A percentile compares a stretch with the other conserved stretches of the same genome.
Conservation (phyloP, 2,113 vertebrate species). For the Brachyhypopomus gauderio region DNA sequence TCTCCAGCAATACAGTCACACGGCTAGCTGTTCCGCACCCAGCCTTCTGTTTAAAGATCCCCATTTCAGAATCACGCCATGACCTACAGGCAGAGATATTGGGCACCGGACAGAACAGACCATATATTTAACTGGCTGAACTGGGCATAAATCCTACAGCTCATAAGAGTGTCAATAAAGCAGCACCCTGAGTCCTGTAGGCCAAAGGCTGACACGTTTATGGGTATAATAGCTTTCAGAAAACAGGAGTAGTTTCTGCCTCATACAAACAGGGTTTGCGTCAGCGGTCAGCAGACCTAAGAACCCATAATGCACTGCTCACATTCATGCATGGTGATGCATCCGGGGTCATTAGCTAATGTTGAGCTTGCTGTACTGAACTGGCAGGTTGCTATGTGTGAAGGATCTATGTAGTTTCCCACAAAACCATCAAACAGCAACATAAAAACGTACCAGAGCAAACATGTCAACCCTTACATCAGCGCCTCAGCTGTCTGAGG, state of each 20-base stretch:
- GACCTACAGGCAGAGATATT: conserved; percentile 15
- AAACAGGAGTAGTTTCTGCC: conserved; percentile 8
- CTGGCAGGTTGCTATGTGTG: no score
- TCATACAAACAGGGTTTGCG: conserved; percentile 32
- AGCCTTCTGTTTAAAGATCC: not conserved
- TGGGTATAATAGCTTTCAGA: conserved; percentile 40
- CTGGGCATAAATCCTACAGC: conserved; percentile 43
- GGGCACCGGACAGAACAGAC: conserved; percentile 41
- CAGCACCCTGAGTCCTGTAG: conserved; percentile 40
- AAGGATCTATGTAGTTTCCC: no score
- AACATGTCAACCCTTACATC: no score
- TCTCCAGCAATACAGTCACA: no score
- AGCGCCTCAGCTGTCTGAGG: no score
- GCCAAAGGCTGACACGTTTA: conserved; percentile 50
- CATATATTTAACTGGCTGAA: conserved; percentile 48
- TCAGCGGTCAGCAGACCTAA: not conserved
- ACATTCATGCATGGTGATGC: no score
- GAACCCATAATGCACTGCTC: no score
- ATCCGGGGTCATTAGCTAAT: no score
- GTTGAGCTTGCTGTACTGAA: not conserved
- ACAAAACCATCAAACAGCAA: no score
- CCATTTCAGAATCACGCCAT: conserved; percentile 14
- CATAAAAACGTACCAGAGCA: no score
- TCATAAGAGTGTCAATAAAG: conserved; percentile 54
- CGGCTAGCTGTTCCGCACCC: no score